Base-by-base conservation (phyloP, 2,113 vertebrate genomes). In the Rhinopithecus roxellana region DNA sequence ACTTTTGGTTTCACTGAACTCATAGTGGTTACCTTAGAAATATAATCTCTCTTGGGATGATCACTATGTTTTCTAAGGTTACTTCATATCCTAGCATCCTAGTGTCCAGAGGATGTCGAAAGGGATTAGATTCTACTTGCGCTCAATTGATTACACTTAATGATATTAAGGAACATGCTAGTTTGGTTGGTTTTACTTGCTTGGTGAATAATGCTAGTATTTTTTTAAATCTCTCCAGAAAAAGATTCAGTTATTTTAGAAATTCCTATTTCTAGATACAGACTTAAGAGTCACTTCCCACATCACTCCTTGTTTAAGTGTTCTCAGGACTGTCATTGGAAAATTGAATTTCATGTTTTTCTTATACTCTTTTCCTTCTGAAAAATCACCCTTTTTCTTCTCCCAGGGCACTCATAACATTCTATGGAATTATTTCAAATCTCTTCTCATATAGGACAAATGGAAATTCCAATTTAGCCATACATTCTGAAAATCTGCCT, bases 271-370 rank as follows among this genome's bases (percentile, higher is more conserved):
- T 86, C 45, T 79, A 93, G 35, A 89, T 61, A 89, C 0, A 78
- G 50, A 79, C 13, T 93, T 89, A 78, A 59, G 93, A 93, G 84
- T 89, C 79, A 84, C 48, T 16, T 83, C 70, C 79, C 50, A 95
- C 40, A 43, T 38, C 6, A 18, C 57, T 89, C 14, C 48, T 78
- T 82, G 48, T 93, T 89, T 83, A 84, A 78, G 22, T 43, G 35
- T 90, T 89, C 50, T 90, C 78, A 50, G 70, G 70, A 72, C 64
- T 17, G 50, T 79, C 72, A 72, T 52, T 90, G 43, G 40, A 90
- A 90, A 93, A 52, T 14, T 79, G 52, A 86, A 84, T 70, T 80
- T 32, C 80, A 55, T 13, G 30, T 72, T 93, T 93, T 85, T 64
- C 48, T 86, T 45, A 64, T 32, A 10, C 17, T 72, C 3, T 55